A percentile compares a stretch with the other conserved stretches of the same genome.
phyloP scores from a whole-genome alignment of 2,113 vertebrate genomes.

The Oreochromis spilurus region DNA sequence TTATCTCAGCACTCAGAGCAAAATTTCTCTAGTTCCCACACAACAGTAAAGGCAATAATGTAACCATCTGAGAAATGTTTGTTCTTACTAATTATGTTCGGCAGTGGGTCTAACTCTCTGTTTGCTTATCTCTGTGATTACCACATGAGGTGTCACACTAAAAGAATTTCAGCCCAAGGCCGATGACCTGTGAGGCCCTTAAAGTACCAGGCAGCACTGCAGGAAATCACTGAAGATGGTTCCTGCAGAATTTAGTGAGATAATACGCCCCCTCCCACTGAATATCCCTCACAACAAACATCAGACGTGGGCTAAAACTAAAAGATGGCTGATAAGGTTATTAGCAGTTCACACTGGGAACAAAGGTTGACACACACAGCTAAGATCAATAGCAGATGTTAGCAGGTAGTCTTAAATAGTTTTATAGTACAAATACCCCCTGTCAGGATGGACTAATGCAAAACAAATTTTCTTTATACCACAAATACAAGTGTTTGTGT shows the following conservation, averaged over 20 bases:
- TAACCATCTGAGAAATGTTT: conserved; percentile 35
- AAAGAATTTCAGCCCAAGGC: conserved; percentile 78
- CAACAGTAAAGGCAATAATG: conserved; percentile 8
- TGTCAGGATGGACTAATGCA: conserved; percentile 62
- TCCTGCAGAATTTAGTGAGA: conserved; percentile 76
- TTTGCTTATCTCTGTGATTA: conserved; percentile 64
- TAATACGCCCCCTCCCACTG: conserved; percentile 50
- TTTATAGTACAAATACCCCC: conserved; percentile 61
- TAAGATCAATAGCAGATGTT: conserved; percentile 78
- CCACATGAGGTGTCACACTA: conserved; percentile 65
- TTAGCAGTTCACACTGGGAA: conserved; percentile 76
- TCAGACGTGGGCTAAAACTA: conserved; percentile 81
- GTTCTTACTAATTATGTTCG: conserved; percentile 53
- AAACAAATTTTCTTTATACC: conserved; percentile 66
- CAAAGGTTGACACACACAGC: conserved; percentile 71
- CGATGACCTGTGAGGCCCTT: conserved; percentile 74
- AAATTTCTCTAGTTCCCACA: not conserved
- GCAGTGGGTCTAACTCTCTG: conserved; percentile 38
- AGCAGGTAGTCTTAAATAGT: conserved; percentile 76
- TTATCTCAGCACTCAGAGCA: not conserved
- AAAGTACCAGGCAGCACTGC: conserved; percentile 75
- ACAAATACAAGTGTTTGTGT: not conserved
- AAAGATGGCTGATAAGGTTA: conserved; percentile 84
- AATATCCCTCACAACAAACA: conserved; percentile 72
- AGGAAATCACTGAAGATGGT: conserved; percentile 79